Base-by-base conservation (phyloP, 2,888 invertebrate genomes). In the Acronicta aceris region DNA sequence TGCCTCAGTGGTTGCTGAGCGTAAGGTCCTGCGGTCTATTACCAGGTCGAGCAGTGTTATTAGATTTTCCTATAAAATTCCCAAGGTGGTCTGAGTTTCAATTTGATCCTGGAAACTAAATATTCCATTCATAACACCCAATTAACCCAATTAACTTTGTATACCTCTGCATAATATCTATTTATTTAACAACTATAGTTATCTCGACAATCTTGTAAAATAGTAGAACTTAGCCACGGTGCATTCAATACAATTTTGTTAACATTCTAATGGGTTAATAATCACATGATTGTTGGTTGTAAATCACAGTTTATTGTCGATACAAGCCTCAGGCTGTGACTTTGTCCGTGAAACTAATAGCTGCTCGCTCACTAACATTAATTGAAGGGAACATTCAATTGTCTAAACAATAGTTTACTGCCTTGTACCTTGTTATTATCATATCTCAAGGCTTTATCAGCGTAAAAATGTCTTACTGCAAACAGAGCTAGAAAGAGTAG, bases 201-300 rank as follows among this genome's bases (percentile, higher is more conserved):
- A 30, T 21, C 10, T 8, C 9, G 7, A 33, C 33, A 33, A 33
- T 33, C 33, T 33, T 33, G 5, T n/a, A 38, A 38, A 38, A 54
- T 55, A 47, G 30, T 49, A 21, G 52, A 9, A 30, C 8, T 43
- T 54, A 61, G 55, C 60, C 48, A 59, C 38, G 47, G 38, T 43
- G 30, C 64, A 59, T 64, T 36, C 17, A 48, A 58, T 36, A 59
- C 40, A 49, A 59, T 67, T 33, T 63, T 50, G 63, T 45, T 27
- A 45, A 55, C 72, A 60, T 67, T 64, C 45, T 71, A 78, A 71
- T 72, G 64, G 9, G 17, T 17, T 45, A 41, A 43, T 60, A 65
- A 78, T 56, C 50, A 60, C 48, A 51, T 60, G 59, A 50, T 59
- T 71, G 63, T 45, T 33, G 42, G 46, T 41, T 25, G 36, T 40